Percentiles rank a stretch among this genome's conserved stretches.
These are phyloP conservation scores for Lacanobia oleracea DNA, from an alignment of 2,888 invertebrate genomes.

Conservation along the genomic window DNA sequence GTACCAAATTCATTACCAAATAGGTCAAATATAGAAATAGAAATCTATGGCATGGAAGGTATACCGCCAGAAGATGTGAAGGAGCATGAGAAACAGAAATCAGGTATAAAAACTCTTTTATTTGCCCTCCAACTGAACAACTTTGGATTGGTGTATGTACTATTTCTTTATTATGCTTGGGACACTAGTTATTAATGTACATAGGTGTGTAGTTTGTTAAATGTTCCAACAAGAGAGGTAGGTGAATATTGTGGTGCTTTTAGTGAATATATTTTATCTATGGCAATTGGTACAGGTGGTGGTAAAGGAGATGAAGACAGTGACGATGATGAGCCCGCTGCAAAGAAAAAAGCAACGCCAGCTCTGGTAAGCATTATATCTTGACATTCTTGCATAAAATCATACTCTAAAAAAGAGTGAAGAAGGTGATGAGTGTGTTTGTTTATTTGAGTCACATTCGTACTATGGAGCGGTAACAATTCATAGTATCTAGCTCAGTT, in stretches of 20 bases:
- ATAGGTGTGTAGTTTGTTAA: conserved; percentile 82
- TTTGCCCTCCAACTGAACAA: conserved; percentile 74
- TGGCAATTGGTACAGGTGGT: conserved; percentile 85
- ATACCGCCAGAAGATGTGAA: conserved; percentile 98
- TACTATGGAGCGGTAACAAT: no score
- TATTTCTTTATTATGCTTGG: conserved; percentile 80
- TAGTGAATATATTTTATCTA: conserved; percentile 30
- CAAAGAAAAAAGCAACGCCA: conserved; percentile 93
- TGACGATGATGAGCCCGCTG: conserved; percentile 95
- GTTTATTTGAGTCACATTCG: no score
- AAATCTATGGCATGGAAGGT: conserved; percentile 99
- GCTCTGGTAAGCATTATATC: conserved; percentile 80
- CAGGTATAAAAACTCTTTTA: conserved; percentile 87
- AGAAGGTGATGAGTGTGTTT: neutral
- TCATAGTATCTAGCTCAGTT: neutral
- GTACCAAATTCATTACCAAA: conserved; percentile 99
- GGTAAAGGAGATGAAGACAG: conserved; percentile 95
- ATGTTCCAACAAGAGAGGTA: conserved; percentile 70
- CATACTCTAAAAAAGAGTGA: neutral
- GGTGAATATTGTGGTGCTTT: conserved; percentile 41
- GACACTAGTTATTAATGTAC: conserved; percentile 80
- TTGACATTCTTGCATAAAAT: neutral
- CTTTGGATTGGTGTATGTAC: conserved; percentile 87
- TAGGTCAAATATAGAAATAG: conserved; percentile 99
- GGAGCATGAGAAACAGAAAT: conserved; percentile 97